A percentile compares a stretch with the other conserved stretches of the same genome.
Evolutionary conservation across 92 coral and sea anemone genomes (phyloP).

Genomic region (Epizoanthus rinbou): DNA sequence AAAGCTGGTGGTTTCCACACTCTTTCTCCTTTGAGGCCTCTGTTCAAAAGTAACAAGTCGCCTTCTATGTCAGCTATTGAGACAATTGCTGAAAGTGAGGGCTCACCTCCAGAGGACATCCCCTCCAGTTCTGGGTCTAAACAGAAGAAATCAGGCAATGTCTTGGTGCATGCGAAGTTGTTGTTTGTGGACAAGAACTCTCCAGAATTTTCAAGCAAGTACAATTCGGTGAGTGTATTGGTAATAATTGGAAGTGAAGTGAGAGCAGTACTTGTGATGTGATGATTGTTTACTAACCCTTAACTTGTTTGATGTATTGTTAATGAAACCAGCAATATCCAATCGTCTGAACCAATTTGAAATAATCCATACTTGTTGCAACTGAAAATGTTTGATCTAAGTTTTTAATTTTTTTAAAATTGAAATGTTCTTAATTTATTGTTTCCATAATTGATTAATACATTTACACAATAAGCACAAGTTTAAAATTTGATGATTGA

Average conservation of each 20-base stretch:
- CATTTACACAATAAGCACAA: no score
- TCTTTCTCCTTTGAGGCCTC: slow-evolving; percentile 89
- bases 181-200: slow-evolving; percentile 76
- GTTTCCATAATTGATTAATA: no score
- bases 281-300: background rate
- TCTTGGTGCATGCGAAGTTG: slow-evolving; percentile 70
- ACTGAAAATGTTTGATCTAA: no score
- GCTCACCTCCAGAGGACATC: slow-evolving; percentile 27
- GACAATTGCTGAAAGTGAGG: slow-evolving; percentile 51
- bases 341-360: no score
- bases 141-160: slow-evolving; percentile 55
- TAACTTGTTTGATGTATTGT: background rate
- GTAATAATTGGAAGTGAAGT: no score
- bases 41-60: slow-evolving; percentile 69
- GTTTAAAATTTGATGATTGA: no score
- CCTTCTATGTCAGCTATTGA: slow-evolving; percentile 66
- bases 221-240: slow-evolving; percentile 69
- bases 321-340: background rate
- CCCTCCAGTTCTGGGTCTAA: slow-evolving; percentile 32
- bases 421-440: no score
- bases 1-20: slow-evolving; percentile 63
- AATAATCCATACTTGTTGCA: no score
- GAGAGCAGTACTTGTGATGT: background rate
- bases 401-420: no score
- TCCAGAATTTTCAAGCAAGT: slow-evolving; percentile 71